Evolutionary conservation across 2,113 vertebrate genomes (phyloP).

Genomic region (Eublepharis macularius): DNA sequence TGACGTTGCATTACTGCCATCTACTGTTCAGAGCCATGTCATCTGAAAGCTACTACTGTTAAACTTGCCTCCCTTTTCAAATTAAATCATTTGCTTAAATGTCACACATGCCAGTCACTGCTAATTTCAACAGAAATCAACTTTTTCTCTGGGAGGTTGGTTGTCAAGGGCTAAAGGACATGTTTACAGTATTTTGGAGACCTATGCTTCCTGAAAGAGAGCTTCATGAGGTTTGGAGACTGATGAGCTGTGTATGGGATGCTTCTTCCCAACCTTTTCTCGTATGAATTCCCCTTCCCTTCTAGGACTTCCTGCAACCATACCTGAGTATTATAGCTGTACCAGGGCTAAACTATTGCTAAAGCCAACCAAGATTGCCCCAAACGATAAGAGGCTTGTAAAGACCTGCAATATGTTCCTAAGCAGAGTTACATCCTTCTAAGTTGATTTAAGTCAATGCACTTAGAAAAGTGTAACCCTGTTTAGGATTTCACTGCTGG

Average conservation of each 20-base stretch:
- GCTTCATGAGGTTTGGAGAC: neutral
- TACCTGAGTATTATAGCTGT: neutral
- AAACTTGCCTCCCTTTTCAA: neutral
- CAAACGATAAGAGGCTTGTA: neutral
- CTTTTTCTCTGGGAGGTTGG: slow-evolving; percentile 21
- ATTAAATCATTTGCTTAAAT: slow-evolving; percentile 3
- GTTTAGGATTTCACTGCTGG: no score
- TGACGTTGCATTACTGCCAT: slow-evolving; percentile 63
- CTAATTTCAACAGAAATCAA: neutral
- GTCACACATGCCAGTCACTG: neutral
- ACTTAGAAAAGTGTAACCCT: no score
- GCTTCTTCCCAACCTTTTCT: neutral
- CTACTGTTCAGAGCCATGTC: slow-evolving; percentile 64
- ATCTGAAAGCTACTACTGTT: neutral
- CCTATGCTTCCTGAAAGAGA: neutral
- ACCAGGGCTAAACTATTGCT: neutral
- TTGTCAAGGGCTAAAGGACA: slow-evolving; percentile 14
- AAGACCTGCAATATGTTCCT: neutral
- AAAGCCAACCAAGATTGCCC: neutral
- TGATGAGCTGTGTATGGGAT: no score
- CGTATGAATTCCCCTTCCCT: neutral
- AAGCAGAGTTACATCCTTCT: no score
- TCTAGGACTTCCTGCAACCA: neutral
- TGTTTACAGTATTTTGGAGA: slow-evolving; percentile 22
- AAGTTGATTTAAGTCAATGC: no score